These are phyloP conservation scores for Cotesia vestalis DNA, from an alignment of 1,140 invertebrate species.

Conservation along the genomic window DNA sequence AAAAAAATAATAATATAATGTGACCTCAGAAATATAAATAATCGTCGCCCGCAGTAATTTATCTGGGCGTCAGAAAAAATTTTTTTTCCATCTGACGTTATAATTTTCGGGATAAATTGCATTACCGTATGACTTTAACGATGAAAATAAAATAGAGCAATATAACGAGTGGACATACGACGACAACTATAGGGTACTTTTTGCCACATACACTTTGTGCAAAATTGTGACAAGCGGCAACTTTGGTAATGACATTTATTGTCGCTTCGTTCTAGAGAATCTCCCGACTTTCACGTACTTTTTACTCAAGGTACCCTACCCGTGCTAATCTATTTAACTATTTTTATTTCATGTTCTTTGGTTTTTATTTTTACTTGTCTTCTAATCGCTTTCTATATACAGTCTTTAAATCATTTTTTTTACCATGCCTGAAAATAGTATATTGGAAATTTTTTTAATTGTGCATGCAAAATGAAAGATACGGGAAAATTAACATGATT, in stretches of 20 bases:
- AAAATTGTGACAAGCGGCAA: constrained; percentile 23
- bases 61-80: neutral
- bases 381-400: too few relatives aligned
- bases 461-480: too few relatives aligned
- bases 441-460: neutral
- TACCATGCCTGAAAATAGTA: too few relatives aligned
- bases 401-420: too few relatives aligned
- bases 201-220: constrained; percentile 18
- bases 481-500: too few relatives aligned
- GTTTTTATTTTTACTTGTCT: neutral
- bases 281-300: constrained; percentile 27
- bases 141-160: neutral
- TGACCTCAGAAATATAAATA: too few relatives aligned
- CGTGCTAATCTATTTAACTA: neutral
- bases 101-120: neutral
- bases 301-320: constrained; percentile 9
- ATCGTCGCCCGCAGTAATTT: too few relatives aligned
- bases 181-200: constrained; percentile 17
- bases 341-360: constrained; percentile 5
- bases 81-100: neutral
- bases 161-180: constrained; percentile 19
- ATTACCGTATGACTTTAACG: neutral
- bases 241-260: constrained; percentile 43
- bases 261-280: constrained; percentile 28
- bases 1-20: too few relatives aligned